Evolutionary conservation across 2,113 vertebrate genomes (phyloP).

Genomic region (Stigmatopora argus): DNA sequence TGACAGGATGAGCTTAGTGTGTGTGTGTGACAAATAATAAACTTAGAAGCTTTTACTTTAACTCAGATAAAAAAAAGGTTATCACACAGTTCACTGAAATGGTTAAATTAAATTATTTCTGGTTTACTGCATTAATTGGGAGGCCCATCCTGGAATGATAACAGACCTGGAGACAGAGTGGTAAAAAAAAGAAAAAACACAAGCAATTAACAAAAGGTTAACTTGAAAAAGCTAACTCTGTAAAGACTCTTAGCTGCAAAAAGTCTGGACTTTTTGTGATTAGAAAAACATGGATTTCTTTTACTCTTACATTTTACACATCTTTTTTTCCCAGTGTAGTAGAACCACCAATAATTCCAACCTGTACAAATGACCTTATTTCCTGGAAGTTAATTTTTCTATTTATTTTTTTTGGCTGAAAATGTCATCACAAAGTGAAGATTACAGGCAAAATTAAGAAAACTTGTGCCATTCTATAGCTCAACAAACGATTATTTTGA

Average conservation of each 20-base stretch:
- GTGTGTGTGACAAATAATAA: background rate
- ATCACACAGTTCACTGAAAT: background rate
- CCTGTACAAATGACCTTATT: too few relatives aligned
- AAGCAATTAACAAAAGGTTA: slow-evolving; percentile 3
- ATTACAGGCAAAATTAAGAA: too few relatives aligned
- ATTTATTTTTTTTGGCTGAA: too few relatives aligned
- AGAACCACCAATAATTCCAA: too few relatives aligned
- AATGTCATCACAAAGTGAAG: too few relatives aligned
- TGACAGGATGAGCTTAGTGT: background rate
- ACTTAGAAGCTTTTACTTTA: background rate
- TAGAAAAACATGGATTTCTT: background rate
- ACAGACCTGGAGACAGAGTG: background rate
- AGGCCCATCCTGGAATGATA: background rate
- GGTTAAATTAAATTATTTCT: background rate
- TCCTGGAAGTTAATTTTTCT: too few relatives aligned
- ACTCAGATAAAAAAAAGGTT: background rate
- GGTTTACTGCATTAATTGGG: slow-evolving; percentile 6
- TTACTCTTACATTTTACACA: too few relatives aligned
- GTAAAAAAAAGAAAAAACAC: background rate
- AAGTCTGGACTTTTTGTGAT: background rate
- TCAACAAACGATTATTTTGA: too few relatives aligned
- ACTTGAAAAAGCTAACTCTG: background rate
- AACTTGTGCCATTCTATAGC: too few relatives aligned
- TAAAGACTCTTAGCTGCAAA: background rate
- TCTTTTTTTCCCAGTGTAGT: too few relatives aligned